These are phyloP conservation scores for Callocephalon fimbriatum DNA, from an alignment of 2,113 vertebrate species.

Conservation along the genomic window DNA sequence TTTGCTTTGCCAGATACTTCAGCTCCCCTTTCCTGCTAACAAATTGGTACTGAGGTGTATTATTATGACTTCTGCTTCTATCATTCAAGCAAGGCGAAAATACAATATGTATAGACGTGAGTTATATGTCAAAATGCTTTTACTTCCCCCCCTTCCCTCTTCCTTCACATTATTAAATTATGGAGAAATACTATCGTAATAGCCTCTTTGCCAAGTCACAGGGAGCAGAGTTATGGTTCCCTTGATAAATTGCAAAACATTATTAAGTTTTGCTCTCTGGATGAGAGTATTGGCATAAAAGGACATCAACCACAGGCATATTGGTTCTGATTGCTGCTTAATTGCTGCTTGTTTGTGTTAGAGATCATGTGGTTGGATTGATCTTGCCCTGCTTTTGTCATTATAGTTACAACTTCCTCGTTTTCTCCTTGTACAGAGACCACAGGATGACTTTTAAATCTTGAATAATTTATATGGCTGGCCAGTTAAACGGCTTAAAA, in stretches of 20 bases:
- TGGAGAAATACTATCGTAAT: constrained; percentile 61
- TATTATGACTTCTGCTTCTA: constrained; percentile 33
- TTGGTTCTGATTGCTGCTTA: constrained; percentile 70
- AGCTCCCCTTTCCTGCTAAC: constrained; percentile 23
- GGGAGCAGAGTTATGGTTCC: constrained; percentile 52
- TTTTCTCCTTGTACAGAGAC: constrained; percentile 73
- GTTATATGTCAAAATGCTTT: constrained; percentile 48
- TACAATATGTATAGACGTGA: not conserved
- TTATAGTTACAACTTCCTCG: constrained; percentile 61
- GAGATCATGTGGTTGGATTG: constrained; percentile 68
- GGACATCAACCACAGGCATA: constrained; percentile 52
- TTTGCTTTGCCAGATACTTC: constrained; percentile 26
- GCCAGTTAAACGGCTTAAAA: constrained; percentile 52
- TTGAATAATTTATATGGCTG: constrained; percentile 56
- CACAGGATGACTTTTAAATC: constrained; percentile 57
- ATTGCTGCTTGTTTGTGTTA: constrained; percentile 75
- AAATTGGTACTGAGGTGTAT: constrained; percentile 15
- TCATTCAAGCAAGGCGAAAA: constrained; percentile 30
- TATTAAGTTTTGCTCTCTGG: constrained; percentile 65
- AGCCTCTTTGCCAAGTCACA: constrained; percentile 47
- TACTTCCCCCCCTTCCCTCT: not conserved
- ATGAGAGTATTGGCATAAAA: constrained; percentile 66
- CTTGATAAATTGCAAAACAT: constrained; percentile 63
- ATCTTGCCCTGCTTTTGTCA: constrained; percentile 68
- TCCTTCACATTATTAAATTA: constrained; percentile 56